Conservation (phyloP, 2,797 vertebrate species). For the Threskiornis aethiopicus region DNA sequence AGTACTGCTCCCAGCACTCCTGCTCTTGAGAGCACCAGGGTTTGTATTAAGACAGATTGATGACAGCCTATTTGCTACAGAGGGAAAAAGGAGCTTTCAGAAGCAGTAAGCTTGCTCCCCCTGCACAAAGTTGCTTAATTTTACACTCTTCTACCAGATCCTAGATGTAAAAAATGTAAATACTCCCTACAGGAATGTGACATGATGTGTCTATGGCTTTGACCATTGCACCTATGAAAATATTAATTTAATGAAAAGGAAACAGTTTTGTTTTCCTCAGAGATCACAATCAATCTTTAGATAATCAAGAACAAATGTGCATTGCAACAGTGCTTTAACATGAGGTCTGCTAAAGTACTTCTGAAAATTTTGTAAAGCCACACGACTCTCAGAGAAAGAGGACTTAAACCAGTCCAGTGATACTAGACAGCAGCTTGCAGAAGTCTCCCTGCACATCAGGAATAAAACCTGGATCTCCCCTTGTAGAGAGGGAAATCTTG, state of each 20-base stretch:
- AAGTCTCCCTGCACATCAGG: not conserved
- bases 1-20: not conserved
- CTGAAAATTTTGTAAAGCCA: not conserved
- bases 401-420: not conserved
- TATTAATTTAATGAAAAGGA: not conserved
- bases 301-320: not conserved
- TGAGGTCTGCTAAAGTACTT: not conserved
- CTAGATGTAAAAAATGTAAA: not conserved
- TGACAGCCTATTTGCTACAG: not conserved
- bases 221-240: not conserved
- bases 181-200: not conserved
- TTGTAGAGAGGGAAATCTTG: not conserved
- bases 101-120: not conserved
- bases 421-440: not conserved
- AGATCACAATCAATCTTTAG: not conserved
- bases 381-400: not conserved
- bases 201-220: not conserved
- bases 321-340: not conserved
- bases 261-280: not conserved
- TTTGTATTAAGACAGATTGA: not conserved
- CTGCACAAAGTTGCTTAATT: not conserved
- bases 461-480: accelerated
- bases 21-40: not conserved
- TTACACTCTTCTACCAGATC: not conserved
- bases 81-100: not conserved